These are phyloP conservation scores for Sebastes alutus DNA, from an alignment of 2,797 vertebrate species.

Conservation along the genomic window DNA sequence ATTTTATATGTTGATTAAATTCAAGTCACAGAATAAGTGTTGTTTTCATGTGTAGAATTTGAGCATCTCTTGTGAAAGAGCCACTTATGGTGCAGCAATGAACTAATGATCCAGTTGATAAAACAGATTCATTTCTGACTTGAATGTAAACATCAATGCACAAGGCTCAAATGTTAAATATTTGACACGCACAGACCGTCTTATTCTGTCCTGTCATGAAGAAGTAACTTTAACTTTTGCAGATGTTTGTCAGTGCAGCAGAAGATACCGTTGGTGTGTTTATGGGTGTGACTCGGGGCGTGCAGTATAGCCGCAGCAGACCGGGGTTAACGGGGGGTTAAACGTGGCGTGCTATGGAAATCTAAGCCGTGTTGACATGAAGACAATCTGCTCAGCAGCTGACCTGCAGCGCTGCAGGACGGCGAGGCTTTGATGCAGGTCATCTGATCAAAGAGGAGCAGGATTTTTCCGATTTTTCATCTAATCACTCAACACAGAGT, in stretches of 20 bases:
- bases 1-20: not conserved
- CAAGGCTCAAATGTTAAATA: not conserved
- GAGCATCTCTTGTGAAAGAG: not conserved
- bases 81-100: not conserved
- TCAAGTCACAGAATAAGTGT: not conserved
- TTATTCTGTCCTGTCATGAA: not conserved
- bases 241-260: too few relatives aligned
- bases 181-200: not conserved
- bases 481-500: slow-evolving; percentile 6
- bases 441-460: slow-evolving; percentile 15
- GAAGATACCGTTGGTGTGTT: not conserved
- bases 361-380: slow-evolving; percentile 19
- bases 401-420: not conserved
- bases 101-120: not conserved
- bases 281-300: too few relatives aligned
- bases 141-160: not conserved
- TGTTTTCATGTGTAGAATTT: not conserved
- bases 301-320: not conserved
- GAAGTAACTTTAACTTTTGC: not conserved
- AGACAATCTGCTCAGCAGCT: slow-evolving; percentile 31
- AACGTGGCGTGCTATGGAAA: not conserved
- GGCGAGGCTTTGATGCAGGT: slow-evolving; percentile 13
- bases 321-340: not conserved
- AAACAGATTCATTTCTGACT: not conserved
- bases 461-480: slow-evolving; percentile 22